These are phyloP conservation scores for Conistra vaccinii DNA, from an alignment of 2,888 invertebrate species.

Conservation along the genomic window DNA sequence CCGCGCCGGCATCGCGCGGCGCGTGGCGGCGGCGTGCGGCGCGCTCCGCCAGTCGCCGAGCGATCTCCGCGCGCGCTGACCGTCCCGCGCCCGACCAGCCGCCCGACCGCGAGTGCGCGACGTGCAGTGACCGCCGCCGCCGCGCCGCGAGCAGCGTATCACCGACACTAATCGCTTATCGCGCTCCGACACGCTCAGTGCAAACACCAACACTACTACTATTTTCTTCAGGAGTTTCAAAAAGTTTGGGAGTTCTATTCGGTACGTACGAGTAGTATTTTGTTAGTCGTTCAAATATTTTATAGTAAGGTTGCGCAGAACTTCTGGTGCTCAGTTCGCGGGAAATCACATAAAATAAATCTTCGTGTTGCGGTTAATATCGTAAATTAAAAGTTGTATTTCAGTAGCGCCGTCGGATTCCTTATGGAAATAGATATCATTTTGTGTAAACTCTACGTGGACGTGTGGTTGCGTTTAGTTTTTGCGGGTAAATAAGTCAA, in stretches of 20 bases:
- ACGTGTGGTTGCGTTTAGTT: constrained; percentile 18
- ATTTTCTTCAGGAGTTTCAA: constrained; percentile 39
- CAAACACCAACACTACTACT: neutral
- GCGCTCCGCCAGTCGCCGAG: constrained; percentile 49
- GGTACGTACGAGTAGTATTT: constrained; percentile 55
- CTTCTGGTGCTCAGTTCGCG: constrained; percentile 35
- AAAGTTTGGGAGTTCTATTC: constrained; percentile 32
- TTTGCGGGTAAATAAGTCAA: neutral
- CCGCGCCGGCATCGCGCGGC: constrained; percentile 10
- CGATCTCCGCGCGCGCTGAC: constrained; percentile 53
- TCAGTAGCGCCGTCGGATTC: constrained; percentile 34
- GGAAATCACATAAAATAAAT: constrained; percentile 63
- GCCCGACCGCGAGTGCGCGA: constrained; percentile 3
- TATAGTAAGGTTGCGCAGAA: constrained; percentile 28
- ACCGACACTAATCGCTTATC: constrained; percentile 57
- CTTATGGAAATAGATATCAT: constrained; percentile 41
- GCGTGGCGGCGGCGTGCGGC: constrained; percentile 6
- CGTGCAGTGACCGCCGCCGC: constrained; percentile 16
- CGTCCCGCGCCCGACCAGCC: constrained; percentile 22
- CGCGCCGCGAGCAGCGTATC: neutral
- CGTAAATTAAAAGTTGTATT: constrained; percentile 64
- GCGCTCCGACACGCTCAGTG: constrained; percentile 38
- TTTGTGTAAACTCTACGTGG: constrained; percentile 24
- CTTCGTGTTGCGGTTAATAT: constrained; percentile 46
- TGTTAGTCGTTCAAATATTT: constrained; percentile 21